Base-by-base conservation (phyloP, 2,113 vertebrate species). In the Malurus cyaneus region DNA sequence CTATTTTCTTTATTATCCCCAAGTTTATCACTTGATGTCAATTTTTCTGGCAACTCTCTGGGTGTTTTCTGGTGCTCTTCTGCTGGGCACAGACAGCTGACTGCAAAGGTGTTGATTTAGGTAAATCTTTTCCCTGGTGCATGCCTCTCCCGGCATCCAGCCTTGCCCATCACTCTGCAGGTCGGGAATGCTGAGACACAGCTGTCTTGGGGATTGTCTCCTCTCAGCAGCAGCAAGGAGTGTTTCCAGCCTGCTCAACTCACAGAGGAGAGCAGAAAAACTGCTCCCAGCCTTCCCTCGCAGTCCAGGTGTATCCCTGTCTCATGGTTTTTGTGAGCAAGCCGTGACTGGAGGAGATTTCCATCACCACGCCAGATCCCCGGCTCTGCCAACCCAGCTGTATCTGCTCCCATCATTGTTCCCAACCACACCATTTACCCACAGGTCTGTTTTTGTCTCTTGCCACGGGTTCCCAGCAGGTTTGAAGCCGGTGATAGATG, bases 151-250 rank as follows among this genome's bases (percentile, higher is more conserved):
- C 60, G 65, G 44, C 53, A 52, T 7, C 44, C 47, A 59, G 18
- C 25, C 32, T 74, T 16, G 19, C 44, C 49, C 39, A 9, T 67
- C 18, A 4, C 29, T 59, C 34, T 0, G 0, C 32, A 26, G 41
- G 65, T 4, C 0, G 2, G 36, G 49, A 56, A 62, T 66, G 65
- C 77, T 2, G 9, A 52, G 31, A 39, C 1, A 0, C 0, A 0
- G 50, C n/a, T 88, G 36, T 54, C 39, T 34, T 36, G 4, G 1
- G 20, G 31, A 60, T 53, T 65, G 9, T 69, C 6, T 39, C 29
- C 44, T 59, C 32, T 44, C 18, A 12, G 62, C 49, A 39, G 53
- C 50, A 84, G 18, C 32, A 28, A 50, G 56, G 46, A 81, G 59
- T 24, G 18, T 52, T 89, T 80, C 15, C 19, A 8, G 71, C 9